Conservation (phyloP, 2,113 vertebrate genomes). For the Nannobrachium achirus region DNA sequence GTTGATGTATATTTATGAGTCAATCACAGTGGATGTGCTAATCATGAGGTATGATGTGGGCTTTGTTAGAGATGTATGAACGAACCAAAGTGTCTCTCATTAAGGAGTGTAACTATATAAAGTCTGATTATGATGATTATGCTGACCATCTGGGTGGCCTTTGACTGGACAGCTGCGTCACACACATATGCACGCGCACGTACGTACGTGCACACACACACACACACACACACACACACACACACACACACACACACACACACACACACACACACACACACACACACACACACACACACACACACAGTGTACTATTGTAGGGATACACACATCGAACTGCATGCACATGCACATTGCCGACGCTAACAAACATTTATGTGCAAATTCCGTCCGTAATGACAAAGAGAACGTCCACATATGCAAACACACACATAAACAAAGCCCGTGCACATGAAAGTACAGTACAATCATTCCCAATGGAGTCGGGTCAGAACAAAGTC, state of each 20-base stretch:
- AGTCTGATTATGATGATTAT: slow-evolving; percentile 72
- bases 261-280: slow-evolving; percentile 6
- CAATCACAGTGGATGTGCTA: slow-evolving; percentile 60
- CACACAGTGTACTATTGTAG: background rate
- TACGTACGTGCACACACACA: slow-evolving; percentile 3
- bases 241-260: slow-evolving; percentile 31
- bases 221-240: slow-evolving; percentile 8
- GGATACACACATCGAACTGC: background rate
- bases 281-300: background rate
- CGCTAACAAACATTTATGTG: background rate
- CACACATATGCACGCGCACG: slow-evolving; percentile 7
- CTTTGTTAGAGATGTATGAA: slow-evolving; percentile 71
- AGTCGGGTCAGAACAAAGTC: slow-evolving; percentile 26
- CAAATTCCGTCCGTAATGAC: too few relatives aligned
- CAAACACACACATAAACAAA: slow-evolving; percentile 1
- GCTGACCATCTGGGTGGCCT: slow-evolving; percentile 73
- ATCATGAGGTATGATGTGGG: slow-evolving; percentile 64
- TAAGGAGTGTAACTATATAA: slow-evolving; percentile 69
- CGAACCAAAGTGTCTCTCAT: slow-evolving; percentile 69
- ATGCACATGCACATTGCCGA: background rate
- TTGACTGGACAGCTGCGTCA: slow-evolving; percentile 49
- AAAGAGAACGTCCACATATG: slow-evolving; percentile 1
- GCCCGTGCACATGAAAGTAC: slow-evolving; percentile 5
- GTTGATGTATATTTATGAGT: slow-evolving; percentile 72
- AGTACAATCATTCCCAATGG: slow-evolving; percentile 43